Conservation (phyloP, 2,888 invertebrate species). For the Drosophila eohydei region DNA sequence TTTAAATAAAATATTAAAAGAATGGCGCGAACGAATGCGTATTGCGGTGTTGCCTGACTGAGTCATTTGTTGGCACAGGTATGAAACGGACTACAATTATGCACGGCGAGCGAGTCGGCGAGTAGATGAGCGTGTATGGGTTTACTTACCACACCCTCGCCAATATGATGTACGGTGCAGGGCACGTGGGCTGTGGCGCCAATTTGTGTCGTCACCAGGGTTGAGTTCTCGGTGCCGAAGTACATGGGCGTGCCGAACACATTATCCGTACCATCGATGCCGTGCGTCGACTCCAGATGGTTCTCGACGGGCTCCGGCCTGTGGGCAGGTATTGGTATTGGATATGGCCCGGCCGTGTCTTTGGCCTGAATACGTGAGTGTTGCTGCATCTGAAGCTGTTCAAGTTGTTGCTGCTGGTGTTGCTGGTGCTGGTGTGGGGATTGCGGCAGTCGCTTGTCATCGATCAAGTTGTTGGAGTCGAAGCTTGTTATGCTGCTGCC, state of each 20-base stretch:
- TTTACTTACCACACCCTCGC: slow-evolving; percentile 93
- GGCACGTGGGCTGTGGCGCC: slow-evolving; percentile 93
- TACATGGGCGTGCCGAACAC: slow-evolving; percentile 88
- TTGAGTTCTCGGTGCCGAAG: slow-evolving; percentile 93
- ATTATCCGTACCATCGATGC: slow-evolving; percentile 82
- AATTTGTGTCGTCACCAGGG: slow-evolving; percentile 92
- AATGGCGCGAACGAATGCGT: slow-evolving; percentile 35
- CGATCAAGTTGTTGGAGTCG: slow-evolving; percentile 80
- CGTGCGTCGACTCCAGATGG: slow-evolving; percentile 62
- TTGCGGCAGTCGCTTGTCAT: slow-evolving; percentile 70
- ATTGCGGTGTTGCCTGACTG: slow-evolving; percentile 2
- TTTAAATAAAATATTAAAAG: slow-evolving; percentile 70
- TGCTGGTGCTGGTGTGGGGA: slow-evolving; percentile 38
- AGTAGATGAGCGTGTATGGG: neutral
- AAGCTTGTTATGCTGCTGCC: slow-evolving; percentile 82
- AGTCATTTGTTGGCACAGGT: slow-evolving; percentile 5
- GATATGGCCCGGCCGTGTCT: slow-evolving; percentile 75
- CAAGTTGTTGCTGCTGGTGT: slow-evolving; percentile 43
- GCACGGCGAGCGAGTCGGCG: neutral
- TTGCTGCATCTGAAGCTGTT: slow-evolving; percentile 46
- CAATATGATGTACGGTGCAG: slow-evolving; percentile 93
- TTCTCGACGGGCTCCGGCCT: slow-evolving; percentile 61
- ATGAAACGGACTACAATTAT: slow-evolving; percentile 1
- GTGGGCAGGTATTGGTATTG: slow-evolving; percentile 58
- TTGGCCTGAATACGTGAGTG: slow-evolving; percentile 79